Evolutionary conservation across 2,888 invertebrate genomes (phyloP).

Genomic region (Cataglyphis cursor): DNA sequence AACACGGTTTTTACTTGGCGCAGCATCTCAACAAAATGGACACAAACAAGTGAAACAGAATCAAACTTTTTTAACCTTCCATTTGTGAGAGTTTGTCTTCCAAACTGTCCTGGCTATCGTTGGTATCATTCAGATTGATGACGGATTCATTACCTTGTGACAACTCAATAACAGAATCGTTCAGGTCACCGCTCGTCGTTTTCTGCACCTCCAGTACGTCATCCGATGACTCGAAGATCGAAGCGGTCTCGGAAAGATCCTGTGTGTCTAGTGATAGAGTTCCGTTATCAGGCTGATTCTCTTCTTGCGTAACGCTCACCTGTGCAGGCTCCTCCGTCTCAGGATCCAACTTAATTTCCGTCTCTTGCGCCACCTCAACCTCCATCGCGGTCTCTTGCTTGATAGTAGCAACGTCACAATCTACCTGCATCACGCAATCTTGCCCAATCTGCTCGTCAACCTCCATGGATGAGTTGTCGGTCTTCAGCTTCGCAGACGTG

Average conservation of each 20-base stretch:
- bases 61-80: constrained; percentile 80
- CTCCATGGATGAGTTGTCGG: constrained; percentile 49
- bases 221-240: constrained; percentile 79
- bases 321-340: constrained; percentile 44
- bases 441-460: constrained; percentile 47
- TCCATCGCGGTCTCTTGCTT: constrained; percentile 61
- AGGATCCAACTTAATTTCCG: constrained; percentile 60
- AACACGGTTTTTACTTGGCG: constrained; percentile 6
- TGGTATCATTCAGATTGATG: constrained; percentile 84
- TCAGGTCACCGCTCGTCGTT: constrained; percentile 59
- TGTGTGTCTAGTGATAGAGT: constrained; percentile 61
- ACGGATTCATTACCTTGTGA: constrained; percentile 76
- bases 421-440: constrained; percentile 43
- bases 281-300: constrained; percentile 63
- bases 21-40: not conserved
- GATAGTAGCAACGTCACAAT: constrained; percentile 49
- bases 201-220: constrained; percentile 72
- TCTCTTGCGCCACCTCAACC: constrained; percentile 63
- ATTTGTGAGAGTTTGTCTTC: constrained; percentile 85
- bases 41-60: not conserved
- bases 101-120: constrained; percentile 85
- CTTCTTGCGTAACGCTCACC: constrained; percentile 60
- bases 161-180: constrained; percentile 81
- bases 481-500: constrained; percentile 66
- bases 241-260: constrained; percentile 77